Conservation (phyloP, 2,113 vertebrate species). For the Istiophorus platypterus region DNA sequence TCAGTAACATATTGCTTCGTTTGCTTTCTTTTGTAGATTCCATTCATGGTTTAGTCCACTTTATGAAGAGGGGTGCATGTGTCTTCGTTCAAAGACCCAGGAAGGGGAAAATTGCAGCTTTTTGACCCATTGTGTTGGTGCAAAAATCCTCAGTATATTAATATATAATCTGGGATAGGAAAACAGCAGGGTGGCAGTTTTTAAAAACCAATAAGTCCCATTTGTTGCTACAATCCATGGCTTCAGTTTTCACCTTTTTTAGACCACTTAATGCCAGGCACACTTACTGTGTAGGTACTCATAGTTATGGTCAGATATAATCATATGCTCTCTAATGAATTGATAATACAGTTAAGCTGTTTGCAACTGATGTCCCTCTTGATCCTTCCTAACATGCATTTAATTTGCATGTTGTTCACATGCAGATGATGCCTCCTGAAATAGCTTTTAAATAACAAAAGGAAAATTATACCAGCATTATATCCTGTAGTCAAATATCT, state of each 20-base stretch:
- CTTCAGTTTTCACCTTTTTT: conserved; percentile 17
- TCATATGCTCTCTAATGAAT: conserved; percentile 8
- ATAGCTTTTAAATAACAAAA: not conserved
- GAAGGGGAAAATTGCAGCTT: not conserved
- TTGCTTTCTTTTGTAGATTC: not conserved
- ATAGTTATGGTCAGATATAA: not conserved
- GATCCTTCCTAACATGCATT: not conserved
- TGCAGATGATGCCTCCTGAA: not conserved
- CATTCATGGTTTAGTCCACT: not conserved
- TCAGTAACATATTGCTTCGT: not conserved
- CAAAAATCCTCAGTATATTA: not conserved
- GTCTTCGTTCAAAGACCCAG: not conserved
- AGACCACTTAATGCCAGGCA: too few species aligned
- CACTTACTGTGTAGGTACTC: not conserved
- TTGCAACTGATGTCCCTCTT: not conserved
- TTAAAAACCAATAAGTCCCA: not conserved
- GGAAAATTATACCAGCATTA: not conserved
- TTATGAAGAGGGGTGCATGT: not conserved
- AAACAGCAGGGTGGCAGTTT: not conserved
- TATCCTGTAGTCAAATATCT: not conserved
- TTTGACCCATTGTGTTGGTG: conserved; percentile 2
- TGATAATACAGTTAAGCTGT: not conserved
- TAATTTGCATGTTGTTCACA: not conserved
- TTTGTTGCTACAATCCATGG: not conserved
- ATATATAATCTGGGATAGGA: not conserved